Evolutionary conservation across 2,113 vertebrate genomes (phyloP).

Genomic region (Gasterosteus aculeatus): DNA sequence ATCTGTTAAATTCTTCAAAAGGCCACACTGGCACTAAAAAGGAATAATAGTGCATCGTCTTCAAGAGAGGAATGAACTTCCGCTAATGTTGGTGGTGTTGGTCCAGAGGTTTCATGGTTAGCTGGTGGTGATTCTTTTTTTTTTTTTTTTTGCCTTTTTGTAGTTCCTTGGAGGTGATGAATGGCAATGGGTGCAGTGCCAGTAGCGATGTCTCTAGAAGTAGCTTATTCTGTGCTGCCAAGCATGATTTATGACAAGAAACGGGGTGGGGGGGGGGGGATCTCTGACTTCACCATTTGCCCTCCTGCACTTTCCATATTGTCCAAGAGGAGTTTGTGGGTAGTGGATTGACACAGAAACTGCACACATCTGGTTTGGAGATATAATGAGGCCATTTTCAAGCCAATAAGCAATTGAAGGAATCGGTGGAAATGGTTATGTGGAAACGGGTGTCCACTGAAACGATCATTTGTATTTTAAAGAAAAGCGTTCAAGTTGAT

Average conservation of each 20-base stretch:
- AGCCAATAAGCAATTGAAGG: slow-evolving; percentile 43
- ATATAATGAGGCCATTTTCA: slow-evolving; percentile 35
- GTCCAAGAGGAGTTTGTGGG: slow-evolving; percentile 69
- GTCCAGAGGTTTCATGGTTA: slow-evolving; percentile 62
- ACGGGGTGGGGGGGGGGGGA: slow-evolving; percentile 64
- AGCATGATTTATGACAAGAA: slow-evolving; percentile 82
- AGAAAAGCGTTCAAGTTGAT: neutral
- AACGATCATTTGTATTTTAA: slow-evolving; percentile 25
- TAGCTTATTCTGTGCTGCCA: slow-evolving; percentile 82
- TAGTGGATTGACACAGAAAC: slow-evolving; percentile 74
- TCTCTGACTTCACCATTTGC: slow-evolving; percentile 81
- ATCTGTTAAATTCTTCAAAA: slow-evolving; percentile 53
- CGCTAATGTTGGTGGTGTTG: slow-evolving; percentile 61
- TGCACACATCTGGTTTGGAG: slow-evolving; percentile 74
- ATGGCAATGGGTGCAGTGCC: slow-evolving; percentile 79
- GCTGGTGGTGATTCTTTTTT: slow-evolving; percentile 50
- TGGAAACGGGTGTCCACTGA: slow-evolving; percentile 35
- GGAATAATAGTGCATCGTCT: slow-evolving; percentile 54
- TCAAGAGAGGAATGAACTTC: slow-evolving; percentile 51
- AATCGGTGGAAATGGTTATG: slow-evolving; percentile 51
- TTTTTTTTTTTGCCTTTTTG: slow-evolving; percentile 55
- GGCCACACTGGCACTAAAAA: slow-evolving; percentile 59
- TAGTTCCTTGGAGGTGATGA: slow-evolving; percentile 79
- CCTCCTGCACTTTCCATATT: slow-evolving; percentile 75
- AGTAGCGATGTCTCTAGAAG: slow-evolving; percentile 78